Base-by-base conservation (phyloP, 35 echinoderm and acorn worm species). In the Hemicentrotus pulcherrimus region DNA sequence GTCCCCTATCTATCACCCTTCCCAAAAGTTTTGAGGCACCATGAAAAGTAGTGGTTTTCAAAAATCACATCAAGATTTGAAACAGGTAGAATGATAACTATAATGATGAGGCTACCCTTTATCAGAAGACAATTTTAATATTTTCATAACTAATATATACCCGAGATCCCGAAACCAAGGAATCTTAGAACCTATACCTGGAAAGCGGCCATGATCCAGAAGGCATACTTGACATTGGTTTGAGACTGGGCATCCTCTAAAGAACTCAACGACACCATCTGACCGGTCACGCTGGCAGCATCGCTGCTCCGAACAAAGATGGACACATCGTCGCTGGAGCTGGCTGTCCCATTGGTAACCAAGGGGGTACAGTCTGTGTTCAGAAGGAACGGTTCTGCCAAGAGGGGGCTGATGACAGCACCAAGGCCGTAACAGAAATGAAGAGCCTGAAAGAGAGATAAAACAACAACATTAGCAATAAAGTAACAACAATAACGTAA, bases 371-470 rank as follows among this genome's bases (percentile, higher is more conserved):
- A 99, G 92, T 99, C 98, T 91, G 96, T 90, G 65, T 99, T 99
- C 18, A 99, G 96, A 5, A 99, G 97, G 86, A 99, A 99, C 6
- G 98, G 98, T 55, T 99, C 98, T 6, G 98, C 98, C 31, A 99
- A 89, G 15, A 99, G 97, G 7, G 98, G 98, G 65, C 97, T 97
- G 32, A 99, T 97, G 94, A 99, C 97, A 18, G 98, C 98, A 15
- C 98, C 98, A 14, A 99, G 95, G 71, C 98, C 98, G n/a, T 99
- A 99, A 71, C 98, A 99, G 94, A 99, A 99, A 94, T 99, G 98
- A 30, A 99, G 95, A 12, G 98, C 98, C 98, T 99, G 65, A 12
- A 94, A 86, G 95, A 91, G 46, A 46, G 92, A 94, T 61, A 90
- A 16, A 90, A 90, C 32, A 41, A 33, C 2, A 89, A 18, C 32